Conservation (phyloP, 2,797 vertebrate genomes). For the Anolis apletophallus region DNA sequence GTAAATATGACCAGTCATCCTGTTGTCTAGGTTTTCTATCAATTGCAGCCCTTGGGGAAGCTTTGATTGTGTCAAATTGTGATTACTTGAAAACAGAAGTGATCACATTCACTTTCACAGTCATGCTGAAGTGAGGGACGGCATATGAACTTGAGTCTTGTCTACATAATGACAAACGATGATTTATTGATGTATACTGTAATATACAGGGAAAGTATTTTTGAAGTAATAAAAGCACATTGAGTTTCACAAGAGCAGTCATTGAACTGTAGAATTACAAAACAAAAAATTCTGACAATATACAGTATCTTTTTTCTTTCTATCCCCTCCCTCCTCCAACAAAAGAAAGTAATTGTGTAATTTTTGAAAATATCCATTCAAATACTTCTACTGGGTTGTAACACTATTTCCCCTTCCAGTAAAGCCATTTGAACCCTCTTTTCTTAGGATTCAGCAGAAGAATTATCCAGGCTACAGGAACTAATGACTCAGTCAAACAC, state of each 20-base stretch:
- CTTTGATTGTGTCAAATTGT: neutral
- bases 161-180: neutral
- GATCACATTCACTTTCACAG: neutral
- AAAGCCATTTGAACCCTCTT: constrained; percentile 13
- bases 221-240: neutral
- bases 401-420: neutral
- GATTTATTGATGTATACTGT: neutral
- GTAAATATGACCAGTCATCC: too few relatives aligned
- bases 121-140: neutral
- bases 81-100: neutral
- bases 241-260: neutral
- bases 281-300: neutral
- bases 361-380: neutral
- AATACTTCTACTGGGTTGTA: neutral
- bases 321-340: too few relatives aligned
- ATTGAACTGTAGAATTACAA: neutral
- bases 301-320: neutral
- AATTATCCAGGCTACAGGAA: constrained; percentile 54
- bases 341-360: neutral
- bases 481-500: constrained; percentile 61
- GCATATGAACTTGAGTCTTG: neutral
- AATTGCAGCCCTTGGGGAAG: too few relatives aligned
- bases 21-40: too few relatives aligned
- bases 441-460: constrained; percentile 38
- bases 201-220: neutral